Conservation (phyloP, 2,113 vertebrate species). For the Rostratula benghalensis region DNA sequence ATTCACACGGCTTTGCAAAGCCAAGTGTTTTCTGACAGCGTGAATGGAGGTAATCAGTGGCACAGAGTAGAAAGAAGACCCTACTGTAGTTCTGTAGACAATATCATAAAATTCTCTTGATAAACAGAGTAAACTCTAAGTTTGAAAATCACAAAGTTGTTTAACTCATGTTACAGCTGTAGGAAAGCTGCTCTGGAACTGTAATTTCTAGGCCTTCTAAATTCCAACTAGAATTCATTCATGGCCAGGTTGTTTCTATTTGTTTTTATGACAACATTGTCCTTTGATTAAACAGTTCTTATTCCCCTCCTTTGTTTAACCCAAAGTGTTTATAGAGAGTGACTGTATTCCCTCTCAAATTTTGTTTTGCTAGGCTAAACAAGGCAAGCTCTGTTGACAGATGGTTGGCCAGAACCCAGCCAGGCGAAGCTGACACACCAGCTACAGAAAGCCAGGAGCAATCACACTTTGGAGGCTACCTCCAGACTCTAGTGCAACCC, state of each 20-base stretch:
- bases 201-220: background rate
- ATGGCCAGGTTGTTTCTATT: background rate
- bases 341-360: conserved; percentile 12
- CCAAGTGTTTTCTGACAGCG: background rate
- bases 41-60: background rate
- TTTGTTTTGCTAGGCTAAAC: conserved; percentile 55
- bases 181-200: background rate
- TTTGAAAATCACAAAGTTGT: background rate
- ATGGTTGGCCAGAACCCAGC: conserved; percentile 47
- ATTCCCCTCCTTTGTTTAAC: background rate
- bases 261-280: background rate
- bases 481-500: background rate
- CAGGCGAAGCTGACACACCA: background rate
- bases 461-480: background rate
- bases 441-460: conserved; percentile 25
- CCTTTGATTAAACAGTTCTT: background rate
- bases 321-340: background rate
- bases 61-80: background rate
- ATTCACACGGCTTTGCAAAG: background rate
- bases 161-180: background rate
- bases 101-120: background rate
- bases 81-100: background rate
- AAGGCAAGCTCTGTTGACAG: conserved; percentile 41
- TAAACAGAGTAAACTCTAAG: background rate
- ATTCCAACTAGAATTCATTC: background rate